Evolutionary conservation across 2,888 invertebrate species (phyloP), one percentile per base, ranked within the genome.

Genomic region (Pharmacophagus antenor): DNA sequence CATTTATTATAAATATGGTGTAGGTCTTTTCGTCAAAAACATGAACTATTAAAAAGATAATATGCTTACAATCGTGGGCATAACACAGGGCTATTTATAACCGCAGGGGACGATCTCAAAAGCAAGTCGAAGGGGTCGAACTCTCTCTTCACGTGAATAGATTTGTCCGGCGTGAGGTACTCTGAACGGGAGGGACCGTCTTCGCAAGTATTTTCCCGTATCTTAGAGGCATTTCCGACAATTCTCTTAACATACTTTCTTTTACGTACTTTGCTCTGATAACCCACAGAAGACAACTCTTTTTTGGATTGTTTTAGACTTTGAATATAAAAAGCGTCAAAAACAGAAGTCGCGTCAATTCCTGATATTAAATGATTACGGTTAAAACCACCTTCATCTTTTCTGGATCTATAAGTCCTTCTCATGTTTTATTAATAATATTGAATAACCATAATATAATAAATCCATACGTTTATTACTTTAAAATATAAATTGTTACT

Each of bases 241-340:
- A 85, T 74, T 58, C 85, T 75, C 77, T 82, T 88, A 0, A 87
- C 88, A 64, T 80, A 84, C 70, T 89, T 90, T 68, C 76, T 82
- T 70, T 87, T 89, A n/a, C 82, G 81, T 15, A 84, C 79, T 75
- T 78, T 85, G 37, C 75, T 72, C 44, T 74, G 72, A 61, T 77
- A 79, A 7, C 75, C 76, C 41, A 84, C 65, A 66, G 75, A 79
- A 56, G 88, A 86, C 55, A 84, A 64, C 68, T 88, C 88, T 46
- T 83, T 78, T 65, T 88, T 88, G 48, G 84, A 82, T 79, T 87
- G 85, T 67, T 89, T 90, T 54, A 90, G 81, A 71, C 88, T 90
- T 73, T 86, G 76, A 42, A 88, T 89, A 58, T 82, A 90, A 81
- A 81, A 89, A 15, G 87, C 88, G 65, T 89, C 82, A 61, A 89